Evolutionary conservation across 1,140 invertebrate species (phyloP), one percentile per base, ranked within the genome.

Genomic region (Drosophila miranda): DNA sequence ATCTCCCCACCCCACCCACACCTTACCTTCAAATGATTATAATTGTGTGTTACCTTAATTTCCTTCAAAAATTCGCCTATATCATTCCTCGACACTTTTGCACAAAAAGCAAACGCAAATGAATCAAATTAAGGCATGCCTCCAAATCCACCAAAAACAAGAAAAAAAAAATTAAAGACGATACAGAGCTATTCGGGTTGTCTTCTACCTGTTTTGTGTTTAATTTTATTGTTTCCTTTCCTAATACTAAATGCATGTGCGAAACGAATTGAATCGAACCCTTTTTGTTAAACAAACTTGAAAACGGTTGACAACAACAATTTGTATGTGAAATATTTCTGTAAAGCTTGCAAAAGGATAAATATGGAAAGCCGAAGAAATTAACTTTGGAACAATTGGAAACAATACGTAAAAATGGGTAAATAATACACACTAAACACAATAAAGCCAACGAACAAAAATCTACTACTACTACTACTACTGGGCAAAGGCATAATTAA

Each of bases 261-360:
- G 16, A 30, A 54, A 54, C 30, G 11, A 38, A 11, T 38, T 9
- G 34, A 38, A 38, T 38, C 34, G 34, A 38, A 61, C 71, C 26
- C 41, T 68, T 48, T 66, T 50, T 53, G 48, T 68, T 68, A 69
- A 70, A 69, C 45, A 70, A 70, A 59, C 66, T 23, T 62, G 64
- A 62, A 58, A 76, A 70, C 68, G 46, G 68, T 74, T 77, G 34
- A 38, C 34, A 83, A 57, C 55, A 67, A 76, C 79, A 86, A 78
- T 78, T 77, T 86, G 81, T 81, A 67, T 79, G 64, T 72, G 62
- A 79, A 81, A 89, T 86, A 91, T 93, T 95, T 93, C 92, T 93
- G 92, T 93, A 93, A 96, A 96, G 95, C 95, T 94, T 95, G 93
- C 95, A 95, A 94, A 96, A 96, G 95, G 96, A 96, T 94, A 96